A percentile compares a stretch with the other conserved stretches of the same genome.
Conservation (phyloP, 2,888 invertebrate genomes). For the Dryococelus australis region DNA sequence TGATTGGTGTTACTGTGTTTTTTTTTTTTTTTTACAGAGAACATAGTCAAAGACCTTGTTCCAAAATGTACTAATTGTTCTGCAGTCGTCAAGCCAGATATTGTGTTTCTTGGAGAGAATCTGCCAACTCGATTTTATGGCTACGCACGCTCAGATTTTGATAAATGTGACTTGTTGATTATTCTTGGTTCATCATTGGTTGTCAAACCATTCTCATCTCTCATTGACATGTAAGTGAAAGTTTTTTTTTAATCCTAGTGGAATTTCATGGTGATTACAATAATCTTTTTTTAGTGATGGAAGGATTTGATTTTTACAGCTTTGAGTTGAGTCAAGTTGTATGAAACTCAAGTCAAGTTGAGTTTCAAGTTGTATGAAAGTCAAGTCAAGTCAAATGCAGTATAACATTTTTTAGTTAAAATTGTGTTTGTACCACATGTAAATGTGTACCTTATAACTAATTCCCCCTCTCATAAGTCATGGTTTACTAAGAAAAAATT, state of each 20-base stretch:
- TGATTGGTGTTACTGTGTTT: not conserved
- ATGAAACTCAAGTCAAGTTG: no score
- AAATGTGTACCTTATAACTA: no score
- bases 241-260: not conserved
- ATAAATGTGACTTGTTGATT: constrained; percentile 87
- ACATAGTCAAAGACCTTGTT: constrained; percentile 74
- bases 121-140: constrained; percentile 80
- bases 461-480: no score
- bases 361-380: no score
- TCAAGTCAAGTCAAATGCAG: no score
- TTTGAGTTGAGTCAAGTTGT: no score
- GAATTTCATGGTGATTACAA: not conserved
- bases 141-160: constrained; percentile 76
- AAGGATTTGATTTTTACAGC: no score
- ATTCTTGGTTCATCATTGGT: constrained; percentile 94
- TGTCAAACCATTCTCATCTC: constrained; percentile 93
- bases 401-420: no score
- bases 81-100: constrained; percentile 91
- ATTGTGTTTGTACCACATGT: no score
- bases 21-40: constrained; percentile 63
- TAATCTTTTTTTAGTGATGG: no score
- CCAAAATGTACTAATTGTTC: constrained; percentile 80
- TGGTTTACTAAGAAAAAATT: no score
- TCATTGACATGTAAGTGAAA: constrained; percentile 74
- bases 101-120: constrained; percentile 94